phyloP scores from a whole-genome alignment of 2,113 vertebrate genomes.

The Castor canadensis region DNA sequence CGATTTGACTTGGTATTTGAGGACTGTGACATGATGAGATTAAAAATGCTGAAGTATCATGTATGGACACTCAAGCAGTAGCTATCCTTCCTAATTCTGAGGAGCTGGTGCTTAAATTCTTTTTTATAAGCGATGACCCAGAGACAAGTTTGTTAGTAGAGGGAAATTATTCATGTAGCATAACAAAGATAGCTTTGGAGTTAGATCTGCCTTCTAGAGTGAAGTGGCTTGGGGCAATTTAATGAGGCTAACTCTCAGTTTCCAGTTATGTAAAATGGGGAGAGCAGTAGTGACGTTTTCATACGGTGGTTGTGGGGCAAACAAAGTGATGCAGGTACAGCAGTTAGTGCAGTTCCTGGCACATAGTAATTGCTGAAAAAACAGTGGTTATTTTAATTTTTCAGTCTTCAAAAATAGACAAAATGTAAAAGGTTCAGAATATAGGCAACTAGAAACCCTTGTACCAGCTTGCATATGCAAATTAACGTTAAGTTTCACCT shows the following conservation, averaged over 20 bases:
- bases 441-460: neutral
- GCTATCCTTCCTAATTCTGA: neutral
- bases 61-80: neutral
- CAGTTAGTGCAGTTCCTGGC: neutral
- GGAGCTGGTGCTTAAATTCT: neutral
- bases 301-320: neutral
- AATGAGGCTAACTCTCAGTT: neutral
- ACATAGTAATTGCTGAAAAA: neutral
- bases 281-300: neutral
- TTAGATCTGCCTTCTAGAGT: neutral
- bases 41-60: neutral
- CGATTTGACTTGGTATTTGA: slow-evolving; percentile 34
- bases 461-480: neutral
- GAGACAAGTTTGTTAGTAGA: neutral
- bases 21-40: neutral
- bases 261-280: neutral
- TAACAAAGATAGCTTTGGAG: neutral
- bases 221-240: neutral
- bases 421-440: neutral
- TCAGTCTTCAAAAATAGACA: neutral
- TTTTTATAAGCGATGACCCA: neutral
- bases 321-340: neutral
- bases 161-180: neutral
- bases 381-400: neutral
- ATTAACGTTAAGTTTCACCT: neutral